phyloP scores from a whole-genome alignment of 1,140 invertebrate species.

The Dreissena polymorpha region DNA sequence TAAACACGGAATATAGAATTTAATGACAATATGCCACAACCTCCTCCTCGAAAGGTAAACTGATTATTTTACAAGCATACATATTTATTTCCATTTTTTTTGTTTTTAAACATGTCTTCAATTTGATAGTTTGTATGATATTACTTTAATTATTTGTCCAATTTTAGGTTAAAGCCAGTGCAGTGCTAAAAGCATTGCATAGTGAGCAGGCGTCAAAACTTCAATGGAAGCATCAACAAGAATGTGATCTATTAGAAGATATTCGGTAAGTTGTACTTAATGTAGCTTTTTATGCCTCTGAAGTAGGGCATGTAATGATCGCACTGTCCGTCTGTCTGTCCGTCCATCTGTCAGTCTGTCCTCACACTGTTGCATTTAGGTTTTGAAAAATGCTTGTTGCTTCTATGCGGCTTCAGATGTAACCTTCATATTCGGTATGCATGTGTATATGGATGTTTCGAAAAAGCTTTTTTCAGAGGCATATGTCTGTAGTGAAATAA shows the following conservation, averaged over 20 bases:
- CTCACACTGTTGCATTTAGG: no score
- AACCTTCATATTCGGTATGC: no score
- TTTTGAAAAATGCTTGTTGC: no score
- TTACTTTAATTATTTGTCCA: constrained; percentile 42
- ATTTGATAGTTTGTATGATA: constrained; percentile 14
- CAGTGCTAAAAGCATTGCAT: constrained; percentile 93
- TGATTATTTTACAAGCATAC: constrained; percentile 1
- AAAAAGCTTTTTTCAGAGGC: no score
- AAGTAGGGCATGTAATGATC: no score
- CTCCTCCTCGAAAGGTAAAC: constrained; percentile 74
- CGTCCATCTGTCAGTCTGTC: no score
- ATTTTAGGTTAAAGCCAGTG: constrained; percentile 88
- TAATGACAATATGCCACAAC: constrained; percentile 61
- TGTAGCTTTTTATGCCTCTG: no score
- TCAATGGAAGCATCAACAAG: constrained; percentile 96
- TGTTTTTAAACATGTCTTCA: constrained; percentile 1
- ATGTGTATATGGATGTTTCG: no score
- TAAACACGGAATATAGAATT: constrained; percentile 17
- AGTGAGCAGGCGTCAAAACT: constrained; percentile 95
- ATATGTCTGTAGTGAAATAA: no score
- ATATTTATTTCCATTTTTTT: constrained; percentile 8
- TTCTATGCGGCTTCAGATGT: no score
- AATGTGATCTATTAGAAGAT: constrained; percentile 96
- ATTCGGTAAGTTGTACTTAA: constrained; percentile 83
- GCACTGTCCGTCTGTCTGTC: no score